Conservation (phyloP, 37 sponge, comb jelly and placozoan species). For the Geodia barretti region DNA sequence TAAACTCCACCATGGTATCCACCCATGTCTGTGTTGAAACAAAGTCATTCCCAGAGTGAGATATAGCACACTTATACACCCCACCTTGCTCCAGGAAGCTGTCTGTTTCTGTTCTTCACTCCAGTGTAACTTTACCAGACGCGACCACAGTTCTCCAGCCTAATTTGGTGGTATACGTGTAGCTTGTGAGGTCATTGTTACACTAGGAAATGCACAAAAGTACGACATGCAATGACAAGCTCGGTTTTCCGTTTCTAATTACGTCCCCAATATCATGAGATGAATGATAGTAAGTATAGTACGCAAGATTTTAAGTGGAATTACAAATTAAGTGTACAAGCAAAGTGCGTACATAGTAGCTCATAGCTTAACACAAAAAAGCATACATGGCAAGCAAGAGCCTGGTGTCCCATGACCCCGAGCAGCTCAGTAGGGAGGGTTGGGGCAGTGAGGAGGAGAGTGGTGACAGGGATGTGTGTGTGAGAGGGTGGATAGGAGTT, state of each 20-base stretch:
- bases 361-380: background rate
- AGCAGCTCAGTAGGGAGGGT: constrained; percentile 55
- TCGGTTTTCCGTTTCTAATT: no score
- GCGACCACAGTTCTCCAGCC: constrained; percentile 75
- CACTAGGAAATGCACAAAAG: no score
- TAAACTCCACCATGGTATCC: constrained; percentile 17
- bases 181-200: no score
- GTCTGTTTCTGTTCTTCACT: background rate
- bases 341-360: background rate
- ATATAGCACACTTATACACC: background rate
- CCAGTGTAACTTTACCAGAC: constrained; percentile 38
- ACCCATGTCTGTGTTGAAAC: constrained; percentile 51
- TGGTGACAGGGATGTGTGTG: constrained; percentile 19
- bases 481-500: constrained; percentile 24
- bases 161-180: no score
- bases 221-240: no score
- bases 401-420: constrained; percentile 69
- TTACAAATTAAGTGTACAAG: no score
- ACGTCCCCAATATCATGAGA: no score
- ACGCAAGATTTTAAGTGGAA: no score
- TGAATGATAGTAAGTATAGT: no score
- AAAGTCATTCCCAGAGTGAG: background rate
- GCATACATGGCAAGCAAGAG: constrained; percentile 72
- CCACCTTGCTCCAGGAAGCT: constrained; percentile 23
- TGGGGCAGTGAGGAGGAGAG: constrained; percentile 25